These are phyloP conservation scores for Chitala chitala DNA, from an alignment of 2,113 vertebrate species.

Conservation along the genomic window DNA sequence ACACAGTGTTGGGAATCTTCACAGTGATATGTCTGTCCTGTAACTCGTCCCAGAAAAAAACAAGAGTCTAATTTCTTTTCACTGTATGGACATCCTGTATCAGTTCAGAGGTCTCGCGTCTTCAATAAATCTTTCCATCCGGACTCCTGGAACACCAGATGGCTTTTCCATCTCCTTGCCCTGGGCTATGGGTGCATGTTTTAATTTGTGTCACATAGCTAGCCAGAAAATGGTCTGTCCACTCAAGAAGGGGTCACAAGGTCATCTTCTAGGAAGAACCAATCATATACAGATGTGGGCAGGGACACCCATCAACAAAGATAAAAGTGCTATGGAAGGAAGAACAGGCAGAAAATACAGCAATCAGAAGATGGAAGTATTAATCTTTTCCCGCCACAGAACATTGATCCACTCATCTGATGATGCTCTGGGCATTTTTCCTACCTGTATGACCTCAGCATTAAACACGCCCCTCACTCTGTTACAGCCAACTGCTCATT, in stretches of 20 bases:
- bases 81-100: neutral
- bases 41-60: neutral
- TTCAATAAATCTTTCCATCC: conserved; percentile 7
- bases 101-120: neutral
- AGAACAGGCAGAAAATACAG: neutral
- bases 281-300: neutral
- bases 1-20: neutral
- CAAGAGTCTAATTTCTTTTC: neutral
- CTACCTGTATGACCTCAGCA: no score
- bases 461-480: no score
- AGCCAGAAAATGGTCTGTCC: neutral
- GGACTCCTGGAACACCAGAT: neutral
- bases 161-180: neutral
- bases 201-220: neutral
- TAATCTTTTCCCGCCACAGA: neutral
- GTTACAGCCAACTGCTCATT: no score
- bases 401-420: neutral
- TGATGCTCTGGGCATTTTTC: neutral
- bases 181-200: neutral
- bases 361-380: neutral
- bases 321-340: neutral
- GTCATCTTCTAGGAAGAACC: neutral
- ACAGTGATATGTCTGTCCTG: neutral
- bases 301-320: neutral
- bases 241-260: neutral